These are phyloP conservation scores for Athetis lepigone DNA, from an alignment of 2,888 invertebrate genomes.

Conservation along the genomic window DNA sequence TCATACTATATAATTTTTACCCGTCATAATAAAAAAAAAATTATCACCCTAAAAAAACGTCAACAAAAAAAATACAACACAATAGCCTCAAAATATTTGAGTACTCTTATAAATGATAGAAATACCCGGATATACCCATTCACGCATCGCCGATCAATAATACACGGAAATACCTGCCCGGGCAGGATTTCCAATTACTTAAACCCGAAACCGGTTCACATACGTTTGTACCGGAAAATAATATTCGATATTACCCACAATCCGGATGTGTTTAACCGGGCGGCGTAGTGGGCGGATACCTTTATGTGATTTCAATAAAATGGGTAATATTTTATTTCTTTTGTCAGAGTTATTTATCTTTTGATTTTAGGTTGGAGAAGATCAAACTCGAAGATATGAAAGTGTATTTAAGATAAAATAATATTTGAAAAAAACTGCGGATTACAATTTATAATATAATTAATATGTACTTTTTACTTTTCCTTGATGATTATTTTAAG, in stretches of 20 bases:
- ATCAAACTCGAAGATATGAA: constrained; percentile 3
- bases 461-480: too few species aligned
- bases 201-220: constrained; percentile 59
- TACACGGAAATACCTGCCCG: constrained; percentile 58
- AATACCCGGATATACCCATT: constrained; percentile 55
- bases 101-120: constrained; percentile 39
- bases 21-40: too few species aligned
- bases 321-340: constrained; percentile 22
- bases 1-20: too few species aligned
- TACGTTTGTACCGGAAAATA: constrained; percentile 62
- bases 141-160: constrained; percentile 49
- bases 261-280: constrained; percentile 61
- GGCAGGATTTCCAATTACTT: constrained; percentile 68
- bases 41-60: background rate
- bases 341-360: constrained; percentile 3
- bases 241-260: constrained; percentile 65
- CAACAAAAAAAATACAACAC: constrained; percentile 26
- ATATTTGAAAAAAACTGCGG: too few species aligned
- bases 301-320: constrained; percentile 47
- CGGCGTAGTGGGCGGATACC: constrained; percentile 28
- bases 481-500: too few species aligned
- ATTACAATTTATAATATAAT: too few species aligned
- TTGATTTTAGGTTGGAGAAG: constrained; percentile 5
- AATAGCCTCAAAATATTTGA: constrained; percentile 22
- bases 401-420: background rate